These are phyloP conservation scores for Patella ulyssiponensis DNA, from an alignment of 2,888 invertebrate genomes.

Conservation along the genomic window DNA sequence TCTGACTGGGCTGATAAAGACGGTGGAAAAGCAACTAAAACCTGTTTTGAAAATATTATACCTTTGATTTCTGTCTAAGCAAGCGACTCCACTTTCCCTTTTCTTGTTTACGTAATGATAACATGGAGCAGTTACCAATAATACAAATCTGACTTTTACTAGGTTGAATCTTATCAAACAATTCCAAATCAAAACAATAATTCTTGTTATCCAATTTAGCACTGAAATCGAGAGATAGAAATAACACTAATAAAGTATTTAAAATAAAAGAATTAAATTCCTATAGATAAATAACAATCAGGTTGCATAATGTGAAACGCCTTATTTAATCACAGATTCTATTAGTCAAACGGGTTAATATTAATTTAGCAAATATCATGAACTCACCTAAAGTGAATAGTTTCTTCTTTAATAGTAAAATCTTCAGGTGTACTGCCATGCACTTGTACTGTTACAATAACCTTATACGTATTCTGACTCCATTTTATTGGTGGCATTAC, in stretches of 20 bases:
- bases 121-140: conserved; percentile 42
- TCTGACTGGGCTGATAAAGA: too few relatives aligned
- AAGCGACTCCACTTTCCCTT: conserved; percentile 59
- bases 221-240: conserved; percentile 34
- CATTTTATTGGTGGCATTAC: conserved; percentile 43
- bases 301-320: not conserved
- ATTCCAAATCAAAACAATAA: conserved; percentile 48
- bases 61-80: conserved; percentile 53
- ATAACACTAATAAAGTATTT: too few relatives aligned
- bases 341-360: too few relatives aligned
- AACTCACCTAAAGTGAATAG: conserved; percentile 33
- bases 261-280: not conserved
- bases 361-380: too few relatives aligned
- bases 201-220: conserved; percentile 42
- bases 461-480: conserved; percentile 58
- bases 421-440: conserved; percentile 39
- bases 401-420: conserved; percentile 29
- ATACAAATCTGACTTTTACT: conserved; percentile 46
- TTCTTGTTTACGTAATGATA: conserved; percentile 54
- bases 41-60: conserved; percentile 18
- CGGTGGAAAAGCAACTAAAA: too few relatives aligned
- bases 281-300: not conserved
- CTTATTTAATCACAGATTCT: not conserved
- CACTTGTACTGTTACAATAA: conserved; percentile 52
- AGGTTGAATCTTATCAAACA: conserved; percentile 53